Evolutionary conservation across 2,113 vertebrate genomes (phyloP).

Genomic region (Machaerirhynchus nigripectus): DNA sequence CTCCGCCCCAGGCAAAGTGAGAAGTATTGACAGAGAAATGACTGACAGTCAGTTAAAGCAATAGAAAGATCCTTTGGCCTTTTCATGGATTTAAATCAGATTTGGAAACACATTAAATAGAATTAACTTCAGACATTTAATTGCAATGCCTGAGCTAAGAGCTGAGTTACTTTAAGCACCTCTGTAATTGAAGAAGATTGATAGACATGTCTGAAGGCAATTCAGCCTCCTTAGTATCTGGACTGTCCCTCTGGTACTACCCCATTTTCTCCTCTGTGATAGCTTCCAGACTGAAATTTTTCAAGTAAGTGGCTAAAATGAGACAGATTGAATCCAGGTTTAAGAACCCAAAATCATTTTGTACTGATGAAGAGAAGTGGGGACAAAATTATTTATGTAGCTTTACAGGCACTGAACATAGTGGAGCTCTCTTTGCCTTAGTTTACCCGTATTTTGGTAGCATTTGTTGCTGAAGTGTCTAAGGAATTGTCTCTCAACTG

Average conservation of each 20-base stretch:
- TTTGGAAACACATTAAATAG: neutral
- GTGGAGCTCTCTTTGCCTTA: neutral
- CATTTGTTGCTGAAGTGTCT: neutral
- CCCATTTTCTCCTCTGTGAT: neutral
- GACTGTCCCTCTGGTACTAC: neutral
- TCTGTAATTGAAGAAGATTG: constrained; percentile 5
- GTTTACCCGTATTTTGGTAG: neutral
- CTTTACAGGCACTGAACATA: neutral
- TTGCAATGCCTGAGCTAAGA: neutral
- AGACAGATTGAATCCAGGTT: neutral
- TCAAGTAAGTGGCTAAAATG: neutral
- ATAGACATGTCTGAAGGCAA: neutral
- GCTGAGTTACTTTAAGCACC: constrained; percentile 13
- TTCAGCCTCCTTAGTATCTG: neutral
- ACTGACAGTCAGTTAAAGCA: neutral
- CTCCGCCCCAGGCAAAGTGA: neutral
- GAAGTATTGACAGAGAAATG: neutral
- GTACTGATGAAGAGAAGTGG: neutral
- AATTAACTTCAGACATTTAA: constrained; percentile 33
- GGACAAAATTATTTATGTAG: neutral
- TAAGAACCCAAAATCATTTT: neutral
- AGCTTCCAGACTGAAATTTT: neutral
- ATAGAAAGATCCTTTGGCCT: neutral
- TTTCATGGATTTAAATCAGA: neutral
- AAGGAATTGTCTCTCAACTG: neutral